phyloP scores from a whole-genome alignment of 2,888 invertebrate species.

The Leptopilina myrica region DNA sequence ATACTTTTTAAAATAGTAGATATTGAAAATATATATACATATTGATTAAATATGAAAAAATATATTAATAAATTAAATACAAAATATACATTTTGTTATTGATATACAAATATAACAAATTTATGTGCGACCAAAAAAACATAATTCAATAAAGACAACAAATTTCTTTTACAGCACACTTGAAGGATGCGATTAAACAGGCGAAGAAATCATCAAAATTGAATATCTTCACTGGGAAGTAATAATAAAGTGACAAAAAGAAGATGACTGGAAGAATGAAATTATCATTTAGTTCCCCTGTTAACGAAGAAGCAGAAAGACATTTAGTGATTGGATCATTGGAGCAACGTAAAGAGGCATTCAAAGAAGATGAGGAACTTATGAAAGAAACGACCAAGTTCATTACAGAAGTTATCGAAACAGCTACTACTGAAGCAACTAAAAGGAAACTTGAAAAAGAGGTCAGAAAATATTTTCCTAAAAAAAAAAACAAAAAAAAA shows the following conservation, averaged over 20 bases:
- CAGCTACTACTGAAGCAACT: conserved; percentile 75
- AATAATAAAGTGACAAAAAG: conserved; percentile 33
- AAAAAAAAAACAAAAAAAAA: neutral
- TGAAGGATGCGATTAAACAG: conserved; percentile 23
- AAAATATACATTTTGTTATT: too few relatives aligned
- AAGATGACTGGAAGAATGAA: conserved; percentile 64
- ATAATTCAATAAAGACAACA: neutral
- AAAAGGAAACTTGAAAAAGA: conserved; percentile 69
- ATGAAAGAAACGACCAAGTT: conserved; percentile 77
- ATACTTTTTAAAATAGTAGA: too few relatives aligned
- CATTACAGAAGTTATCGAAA: conserved; percentile 77
- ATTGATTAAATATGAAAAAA: too few relatives aligned
- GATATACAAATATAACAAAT: too few relatives aligned
- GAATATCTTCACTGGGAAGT: neutral
- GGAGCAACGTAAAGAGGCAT: conserved; percentile 73
- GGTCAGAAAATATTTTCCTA: conserved; percentile 56
- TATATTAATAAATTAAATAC: too few relatives aligned
- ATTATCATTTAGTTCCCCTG: conserved; percentile 66
- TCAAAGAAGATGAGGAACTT: conserved; percentile 75
- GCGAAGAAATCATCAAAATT: conserved; percentile 29
- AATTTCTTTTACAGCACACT: neutral
- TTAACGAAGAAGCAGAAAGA: conserved; percentile 68
- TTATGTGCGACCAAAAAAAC: too few relatives aligned
- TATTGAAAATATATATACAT: too few relatives aligned
- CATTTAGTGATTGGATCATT: conserved; percentile 63